Base-by-base conservation (phyloP, 2,113 vertebrate species). In the Budorcas taxicolor region DNA sequence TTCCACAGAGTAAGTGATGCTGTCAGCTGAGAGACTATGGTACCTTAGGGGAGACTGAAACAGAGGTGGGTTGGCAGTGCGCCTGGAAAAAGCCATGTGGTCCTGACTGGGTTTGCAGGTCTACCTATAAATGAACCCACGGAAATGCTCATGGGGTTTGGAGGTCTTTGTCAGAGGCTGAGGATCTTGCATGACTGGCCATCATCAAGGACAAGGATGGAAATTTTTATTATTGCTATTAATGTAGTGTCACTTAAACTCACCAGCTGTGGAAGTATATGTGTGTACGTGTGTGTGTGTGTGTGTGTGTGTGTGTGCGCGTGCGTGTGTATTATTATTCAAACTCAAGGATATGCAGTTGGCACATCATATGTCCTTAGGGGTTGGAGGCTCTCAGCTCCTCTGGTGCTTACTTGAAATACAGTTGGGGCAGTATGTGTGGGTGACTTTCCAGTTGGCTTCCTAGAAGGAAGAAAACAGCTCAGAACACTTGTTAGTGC, bases 401-500 rank as follows among this genome's bases (percentile, higher is more conserved):
- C 40, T 90, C 62, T 45, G 45, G 60, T 40, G 17, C 43, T 93
- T 58, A 53, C 95, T 93, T 94, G 91, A 93, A 92, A 96, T 94
- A 60, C 45, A 62, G 45, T 12, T n/a, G 36, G 53, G 78, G 43
- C n/a, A n/a, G 36, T 40, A 55, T 2, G 29, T 95, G 40, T 91
- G 71, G 60, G 78, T 82, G 82, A 36, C 84, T 97, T 96, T 96
- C 43, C 21, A 76, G 47, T 60, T 91, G 78, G 62, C 55, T 96
- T 97, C 89, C 64, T 58, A 84, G 85, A 88, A 95, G 88, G 82
- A 90, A 92, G 76, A n/a, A 97, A 95, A 91, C 36, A 89, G 57
- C 89, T 91, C 60, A n/a, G 83, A 94, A 78, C 60, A 60, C 85
- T 96, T 96, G 62, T 96, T 98, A 98, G 88, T 94, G 60, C 82